Percentiles rank a stretch among this genome's conserved stretches.
Evolutionary conservation across 2,888 invertebrate species (phyloP).

Genomic region (Ennomos quercinarius): DNA sequence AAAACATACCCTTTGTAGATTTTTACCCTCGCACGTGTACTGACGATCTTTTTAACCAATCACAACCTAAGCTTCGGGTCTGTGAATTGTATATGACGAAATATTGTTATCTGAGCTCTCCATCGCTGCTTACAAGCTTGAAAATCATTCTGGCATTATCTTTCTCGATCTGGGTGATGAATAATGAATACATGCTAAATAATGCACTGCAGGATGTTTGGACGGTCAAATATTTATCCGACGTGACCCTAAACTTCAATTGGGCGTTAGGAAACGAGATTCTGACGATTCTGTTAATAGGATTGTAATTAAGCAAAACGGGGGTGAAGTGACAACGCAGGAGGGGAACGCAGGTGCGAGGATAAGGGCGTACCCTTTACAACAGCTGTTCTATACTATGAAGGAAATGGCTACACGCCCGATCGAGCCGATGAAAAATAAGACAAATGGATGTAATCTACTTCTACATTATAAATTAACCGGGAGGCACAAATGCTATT

Average conservation of each 20-base stretch:
- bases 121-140: constrained; percentile 46
- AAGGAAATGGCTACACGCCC: constrained; percentile 67
- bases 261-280: constrained; percentile 55
- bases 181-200: constrained; percentile 51
- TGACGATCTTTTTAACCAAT: constrained; percentile 67
- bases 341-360: constrained; percentile 73
- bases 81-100: constrained; percentile 61
- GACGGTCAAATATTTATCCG: constrained; percentile 56
- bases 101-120: constrained; percentile 59
- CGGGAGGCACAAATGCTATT: constrained; percentile 52
- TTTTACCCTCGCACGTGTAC: constrained; percentile 76
- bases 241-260: constrained; percentile 58
- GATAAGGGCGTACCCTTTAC: constrained; percentile 77
- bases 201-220: constrained; percentile 48
- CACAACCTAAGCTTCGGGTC: constrained; percentile 57
- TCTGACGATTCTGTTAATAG: constrained; percentile 67
- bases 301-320: constrained; percentile 71
- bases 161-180: constrained; percentile 46
- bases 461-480: constrained; percentile 62
- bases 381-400: constrained; percentile 75
- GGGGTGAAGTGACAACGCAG: constrained; percentile 56
- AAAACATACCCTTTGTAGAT: constrained; percentile 72
- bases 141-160: constrained; percentile 50
- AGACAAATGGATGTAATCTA: constrained; percentile 63
- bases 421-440: constrained; percentile 59